Evolutionary conservation across 1,140 invertebrate species (phyloP).

Genomic region (Aphelinus certus): DNA sequence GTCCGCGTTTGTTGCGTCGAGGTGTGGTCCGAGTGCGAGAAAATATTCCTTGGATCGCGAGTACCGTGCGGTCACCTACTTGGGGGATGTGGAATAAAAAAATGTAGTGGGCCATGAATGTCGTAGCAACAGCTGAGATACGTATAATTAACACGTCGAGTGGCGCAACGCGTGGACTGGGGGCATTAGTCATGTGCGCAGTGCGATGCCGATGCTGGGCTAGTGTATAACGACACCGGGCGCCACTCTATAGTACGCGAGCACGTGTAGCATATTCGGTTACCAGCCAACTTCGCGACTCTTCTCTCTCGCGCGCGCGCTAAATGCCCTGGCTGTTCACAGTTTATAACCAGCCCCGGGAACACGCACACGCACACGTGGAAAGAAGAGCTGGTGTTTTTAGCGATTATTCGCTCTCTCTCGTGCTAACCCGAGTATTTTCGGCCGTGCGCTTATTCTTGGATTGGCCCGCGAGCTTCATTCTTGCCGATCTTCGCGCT

Average conservation of each 20-base stretch:
- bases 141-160: constrained; percentile 36
- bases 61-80: no score
- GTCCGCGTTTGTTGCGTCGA: no score
- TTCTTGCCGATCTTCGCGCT: no score
- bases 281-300: neutral
- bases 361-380: neutral
- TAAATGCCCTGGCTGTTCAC: neutral
- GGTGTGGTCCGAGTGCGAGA: no score
- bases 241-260: constrained; percentile 1
- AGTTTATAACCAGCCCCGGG: neutral
- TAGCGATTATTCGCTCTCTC: neutral
- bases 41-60: no score
- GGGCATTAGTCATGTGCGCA: constrained; percentile 21
- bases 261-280: neutral
- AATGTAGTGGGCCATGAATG: no score
- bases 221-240: neutral
- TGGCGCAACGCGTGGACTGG: constrained; percentile 4
- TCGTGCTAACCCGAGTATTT: neutral
- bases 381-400: neutral
- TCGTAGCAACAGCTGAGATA: neutral
- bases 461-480: no score
- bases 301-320: neutral
- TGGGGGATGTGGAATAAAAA: no score
- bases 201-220: neutral
- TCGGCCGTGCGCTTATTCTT: neutral